Evolutionary conservation across 1,140 invertebrate species (phyloP).

Genomic region (Drosophila bipectinata): DNA sequence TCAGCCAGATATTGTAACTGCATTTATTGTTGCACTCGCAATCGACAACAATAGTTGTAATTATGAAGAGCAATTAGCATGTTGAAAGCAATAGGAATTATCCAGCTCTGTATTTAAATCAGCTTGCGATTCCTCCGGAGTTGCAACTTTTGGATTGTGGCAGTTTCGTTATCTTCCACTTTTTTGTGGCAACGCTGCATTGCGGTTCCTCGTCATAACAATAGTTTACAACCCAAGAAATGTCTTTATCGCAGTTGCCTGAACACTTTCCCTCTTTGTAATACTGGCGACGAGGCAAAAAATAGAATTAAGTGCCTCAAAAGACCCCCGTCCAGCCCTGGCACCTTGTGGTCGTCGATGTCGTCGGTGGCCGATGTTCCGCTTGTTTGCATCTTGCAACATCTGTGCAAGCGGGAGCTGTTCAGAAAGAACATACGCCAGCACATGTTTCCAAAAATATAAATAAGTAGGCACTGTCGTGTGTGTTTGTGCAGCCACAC

Average conservation of each 20-base stretch:
- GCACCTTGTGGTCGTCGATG: slow-evolving; percentile 45
- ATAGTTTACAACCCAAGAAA: slow-evolving; percentile 13
- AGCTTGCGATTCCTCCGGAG: slow-evolving; percentile 43
- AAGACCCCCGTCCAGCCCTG: slow-evolving; percentile 12
- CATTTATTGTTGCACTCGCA: slow-evolving; percentile 26
- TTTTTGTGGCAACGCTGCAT: too few relatives aligned
- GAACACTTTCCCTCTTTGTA: slow-evolving; percentile 1
- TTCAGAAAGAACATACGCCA: slow-evolving; percentile 70
- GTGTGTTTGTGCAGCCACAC: slow-evolving; percentile 16
- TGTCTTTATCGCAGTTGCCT: slow-evolving; percentile 39
- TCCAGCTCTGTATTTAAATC: slow-evolving; percentile 43
- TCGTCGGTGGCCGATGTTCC: slow-evolving; percentile 48
- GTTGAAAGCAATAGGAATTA: slow-evolving; percentile 54
- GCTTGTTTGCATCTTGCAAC: slow-evolving; percentile 79
- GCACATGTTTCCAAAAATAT: slow-evolving; percentile 48
- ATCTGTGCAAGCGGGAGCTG: slow-evolving; percentile 75
- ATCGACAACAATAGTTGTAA: slow-evolving; percentile 24
- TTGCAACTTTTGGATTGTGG: neutral
- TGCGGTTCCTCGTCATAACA: neutral
- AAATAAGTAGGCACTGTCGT: slow-evolving; percentile 13
- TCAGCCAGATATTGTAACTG: slow-evolving; percentile 20
- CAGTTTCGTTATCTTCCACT: neutral
- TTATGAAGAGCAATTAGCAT: slow-evolving; percentile 50
- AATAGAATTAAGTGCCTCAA: neutral
- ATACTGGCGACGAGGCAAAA: slow-evolving; percentile 9